Conservation (phyloP, 2,888 invertebrate genomes). For the Cheiracanthium punctorium region DNA sequence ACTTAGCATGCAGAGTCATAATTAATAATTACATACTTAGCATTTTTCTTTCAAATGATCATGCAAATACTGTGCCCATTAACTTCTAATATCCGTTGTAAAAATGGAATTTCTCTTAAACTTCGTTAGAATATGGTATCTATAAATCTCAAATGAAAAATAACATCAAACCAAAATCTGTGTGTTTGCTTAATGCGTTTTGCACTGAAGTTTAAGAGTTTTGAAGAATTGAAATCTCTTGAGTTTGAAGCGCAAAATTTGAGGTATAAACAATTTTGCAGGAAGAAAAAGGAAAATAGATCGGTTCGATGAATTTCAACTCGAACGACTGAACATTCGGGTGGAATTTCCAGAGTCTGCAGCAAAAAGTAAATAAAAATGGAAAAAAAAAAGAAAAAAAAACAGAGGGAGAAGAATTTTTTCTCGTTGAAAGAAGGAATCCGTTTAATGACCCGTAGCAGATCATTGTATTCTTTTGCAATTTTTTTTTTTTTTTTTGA, state of each 20-base stretch:
- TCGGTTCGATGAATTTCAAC: background rate
- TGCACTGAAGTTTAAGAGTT: no score
- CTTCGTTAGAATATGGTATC: no score
- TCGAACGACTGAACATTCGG: slow-evolving; percentile 2
- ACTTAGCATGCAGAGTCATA: no score
- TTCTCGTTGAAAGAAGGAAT: background rate
- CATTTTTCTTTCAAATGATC: no score
- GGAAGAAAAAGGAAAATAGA: background rate
- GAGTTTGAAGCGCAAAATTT: background rate
- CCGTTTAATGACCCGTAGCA: slow-evolving; percentile 7
- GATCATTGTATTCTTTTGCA: background rate
- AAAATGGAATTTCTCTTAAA: no score
- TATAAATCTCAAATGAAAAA: no score
- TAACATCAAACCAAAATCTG: no score
- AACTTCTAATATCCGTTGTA: no score
- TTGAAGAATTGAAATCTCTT: background rate
- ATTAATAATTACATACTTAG: no score
- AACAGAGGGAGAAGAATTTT: background rate
- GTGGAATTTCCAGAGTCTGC: slow-evolving; percentile 1
- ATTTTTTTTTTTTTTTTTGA: background rate
- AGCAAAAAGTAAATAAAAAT: background rate
- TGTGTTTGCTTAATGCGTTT: no score
- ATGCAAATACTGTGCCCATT: no score
- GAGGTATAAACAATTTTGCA: background rate
- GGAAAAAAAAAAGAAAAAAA: no score